phyloP scores from a whole-genome alignment of 2,888 invertebrate genomes.

The Spatulosminthurus flaviceps region DNA sequence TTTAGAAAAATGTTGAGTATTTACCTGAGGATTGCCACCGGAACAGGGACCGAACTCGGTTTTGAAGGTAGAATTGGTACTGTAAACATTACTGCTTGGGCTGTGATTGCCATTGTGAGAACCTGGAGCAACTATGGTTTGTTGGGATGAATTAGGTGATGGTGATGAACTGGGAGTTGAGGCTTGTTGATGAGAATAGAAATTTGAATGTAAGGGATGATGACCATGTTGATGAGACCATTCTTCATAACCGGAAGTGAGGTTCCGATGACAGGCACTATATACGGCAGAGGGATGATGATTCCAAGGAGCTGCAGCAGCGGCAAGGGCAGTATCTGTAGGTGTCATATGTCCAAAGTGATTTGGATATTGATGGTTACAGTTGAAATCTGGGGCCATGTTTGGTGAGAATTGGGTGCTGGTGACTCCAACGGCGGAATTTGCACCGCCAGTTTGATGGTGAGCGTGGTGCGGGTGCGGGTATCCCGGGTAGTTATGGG shows the following conservation, averaged over 20 bases:
- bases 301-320: constrained; percentile 54
- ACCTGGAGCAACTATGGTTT: constrained; percentile 41
- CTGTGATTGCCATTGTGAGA: constrained; percentile 42
- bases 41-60: constrained; percentile 63
- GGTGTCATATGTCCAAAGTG: constrained; percentile 60
- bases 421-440: constrained; percentile 52
- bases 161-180: constrained; percentile 63
- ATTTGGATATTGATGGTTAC: constrained; percentile 56
- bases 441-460: constrained; percentile 46
- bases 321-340: constrained; percentile 58
- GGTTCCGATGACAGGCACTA: constrained; percentile 58
- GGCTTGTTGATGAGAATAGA: constrained; percentile 62
- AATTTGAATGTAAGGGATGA: constrained; percentile 54
- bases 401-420: constrained; percentile 62
- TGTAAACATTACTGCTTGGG: constrained; percentile 56
- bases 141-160: constrained; percentile 59
- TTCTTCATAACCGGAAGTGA: constrained; percentile 48
- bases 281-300: constrained; percentile 54
- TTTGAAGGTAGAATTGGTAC: constrained; percentile 55
- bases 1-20: constrained; percentile 28
- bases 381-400: constrained; percentile 61
- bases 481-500: constrained; percentile 50
- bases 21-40: constrained; percentile 62
- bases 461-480: constrained; percentile 49
- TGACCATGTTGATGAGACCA: constrained; percentile 55